These are phyloP conservation scores for Gymnogyps californianus DNA, from an alignment of 2,113 vertebrate genomes.

Conservation along the genomic window DNA sequence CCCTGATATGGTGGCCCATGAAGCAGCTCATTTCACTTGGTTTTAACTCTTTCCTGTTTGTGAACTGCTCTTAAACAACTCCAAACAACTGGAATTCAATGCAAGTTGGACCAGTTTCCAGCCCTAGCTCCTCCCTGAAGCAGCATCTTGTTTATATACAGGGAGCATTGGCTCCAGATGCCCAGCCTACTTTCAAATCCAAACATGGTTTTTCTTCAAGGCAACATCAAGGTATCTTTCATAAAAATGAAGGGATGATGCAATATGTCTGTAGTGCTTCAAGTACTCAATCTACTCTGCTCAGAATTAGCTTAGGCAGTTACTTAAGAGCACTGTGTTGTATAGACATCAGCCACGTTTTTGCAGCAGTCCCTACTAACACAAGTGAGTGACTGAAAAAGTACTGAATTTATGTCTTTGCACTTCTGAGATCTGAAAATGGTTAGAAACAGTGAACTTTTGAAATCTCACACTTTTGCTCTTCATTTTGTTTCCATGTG, in stretches of 20 bases:
- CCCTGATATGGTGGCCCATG: not conserved
- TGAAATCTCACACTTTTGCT: not conserved
- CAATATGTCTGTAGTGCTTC: not conserved
- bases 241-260: conserved; percentile 31
- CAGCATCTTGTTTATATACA: conserved; percentile 27
- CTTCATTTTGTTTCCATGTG: not conserved
- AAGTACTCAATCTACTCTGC: not conserved
- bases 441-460: not conserved
- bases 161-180: not conserved
- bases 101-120: not conserved
- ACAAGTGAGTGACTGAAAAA: not conserved
- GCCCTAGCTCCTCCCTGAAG: conserved; percentile 3
- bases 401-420: not conserved
- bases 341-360: not conserved
- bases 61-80: not conserved
- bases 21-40: not conserved
- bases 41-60: conserved; percentile 31
- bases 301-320: not conserved
- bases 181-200: conserved; percentile 8
- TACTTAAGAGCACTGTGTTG: not conserved
- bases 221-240: conserved; percentile 11
- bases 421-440: not conserved
- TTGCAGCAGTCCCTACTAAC: not conserved
- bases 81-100: not conserved
- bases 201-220: conserved; percentile 11